Percentiles rank a stretch among this genome's conserved stretches.
Conservation (phyloP, 2,888 invertebrate species). For the Agrotis segetum region DNA sequence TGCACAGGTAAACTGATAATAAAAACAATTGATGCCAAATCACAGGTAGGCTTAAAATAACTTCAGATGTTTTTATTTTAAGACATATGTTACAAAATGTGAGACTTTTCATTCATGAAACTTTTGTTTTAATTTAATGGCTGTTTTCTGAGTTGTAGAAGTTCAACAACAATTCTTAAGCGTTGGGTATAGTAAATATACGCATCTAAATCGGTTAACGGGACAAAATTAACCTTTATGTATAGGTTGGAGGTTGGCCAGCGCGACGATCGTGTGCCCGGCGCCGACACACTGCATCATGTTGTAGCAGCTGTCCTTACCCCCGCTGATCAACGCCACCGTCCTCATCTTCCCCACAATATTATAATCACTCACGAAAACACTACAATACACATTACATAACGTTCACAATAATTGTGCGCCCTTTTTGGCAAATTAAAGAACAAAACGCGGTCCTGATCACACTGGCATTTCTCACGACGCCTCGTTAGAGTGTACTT, state of each 20-base stretch:
- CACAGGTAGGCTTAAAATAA: constrained; percentile 55
- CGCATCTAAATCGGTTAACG: constrained; percentile 66
- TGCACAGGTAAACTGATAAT: constrained; percentile 39
- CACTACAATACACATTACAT: constrained; percentile 84
- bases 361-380: constrained; percentile 75
- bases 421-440: constrained; percentile 77
- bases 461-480: constrained; percentile 76
- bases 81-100: constrained; percentile 50
- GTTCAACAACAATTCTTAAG: constrained; percentile 31
- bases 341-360: constrained; percentile 93
- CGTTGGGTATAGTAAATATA: constrained; percentile 51
- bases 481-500: constrained; percentile 62
- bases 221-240: constrained; percentile 92
- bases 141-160: background rate
- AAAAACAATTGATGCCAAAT: constrained; percentile 54
- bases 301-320: constrained; percentile 99
- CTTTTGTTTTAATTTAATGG: constrained; percentile 5
- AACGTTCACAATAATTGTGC: constrained; percentile 84
- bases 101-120: constrained; percentile 26
- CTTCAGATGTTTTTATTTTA: constrained; percentile 55
- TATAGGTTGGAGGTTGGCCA: constrained; percentile 98
- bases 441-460: constrained; percentile 77
- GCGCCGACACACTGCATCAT: constrained; percentile 99
- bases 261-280: constrained; percentile 98
- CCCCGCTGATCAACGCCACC: constrained; percentile 98